phyloP scores from a whole-genome alignment of 2,113 vertebrate species.

The Myrmecobius fasciatus region DNA sequence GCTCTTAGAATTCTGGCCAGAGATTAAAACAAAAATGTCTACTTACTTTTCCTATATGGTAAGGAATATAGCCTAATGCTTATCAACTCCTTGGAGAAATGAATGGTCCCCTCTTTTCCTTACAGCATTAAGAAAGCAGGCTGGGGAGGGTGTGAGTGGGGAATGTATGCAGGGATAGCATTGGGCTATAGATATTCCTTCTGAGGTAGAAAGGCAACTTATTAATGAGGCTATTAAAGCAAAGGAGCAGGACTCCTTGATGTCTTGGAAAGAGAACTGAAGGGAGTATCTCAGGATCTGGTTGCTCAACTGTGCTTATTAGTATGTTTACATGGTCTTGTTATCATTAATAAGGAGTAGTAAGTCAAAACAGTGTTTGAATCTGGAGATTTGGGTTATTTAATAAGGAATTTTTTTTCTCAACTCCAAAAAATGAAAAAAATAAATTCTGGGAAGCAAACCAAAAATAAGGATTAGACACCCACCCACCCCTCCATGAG shows the following conservation, averaged over 20 bases:
- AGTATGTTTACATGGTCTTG: background rate
- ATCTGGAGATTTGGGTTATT: background rate
- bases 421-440: background rate
- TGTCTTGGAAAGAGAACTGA: background rate
- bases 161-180: background rate
- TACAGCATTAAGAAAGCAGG: background rate
- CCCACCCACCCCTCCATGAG: background rate
- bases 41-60: background rate
- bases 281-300: background rate
- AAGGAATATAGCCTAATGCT: background rate
- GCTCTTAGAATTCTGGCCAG: background rate
- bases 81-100: background rate
- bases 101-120: background rate
- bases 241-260: background rate
- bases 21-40: background rate
- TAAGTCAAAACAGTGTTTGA: background rate
- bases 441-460: background rate
- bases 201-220: background rate
- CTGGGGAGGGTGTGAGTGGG: fast-evolving
- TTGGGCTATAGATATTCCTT: background rate
- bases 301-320: background rate
- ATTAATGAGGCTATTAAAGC: background rate
- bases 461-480: background rate
- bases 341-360: background rate
- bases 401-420: background rate